A percentile compares a stretch with the other conserved stretches of the same genome.
phyloP scores from a whole-genome alignment of 2,113 vertebrate genomes.

The Machaerirhynchus nigripectus region DNA sequence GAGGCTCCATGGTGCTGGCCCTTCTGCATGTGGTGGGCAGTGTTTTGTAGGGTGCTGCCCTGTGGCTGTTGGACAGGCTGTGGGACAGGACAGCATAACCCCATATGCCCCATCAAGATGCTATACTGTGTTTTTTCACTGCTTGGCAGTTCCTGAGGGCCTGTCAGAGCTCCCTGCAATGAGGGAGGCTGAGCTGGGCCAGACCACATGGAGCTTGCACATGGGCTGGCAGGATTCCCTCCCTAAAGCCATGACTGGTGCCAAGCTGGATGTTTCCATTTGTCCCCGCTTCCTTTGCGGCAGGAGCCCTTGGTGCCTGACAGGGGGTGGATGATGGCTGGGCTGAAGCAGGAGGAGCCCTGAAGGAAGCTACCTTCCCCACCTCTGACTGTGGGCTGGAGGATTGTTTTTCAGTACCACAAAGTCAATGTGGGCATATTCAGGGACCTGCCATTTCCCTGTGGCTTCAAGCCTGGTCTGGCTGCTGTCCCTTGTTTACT shows the following conservation, averaged over 20 bases:
- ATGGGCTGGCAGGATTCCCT: constrained; percentile 27
- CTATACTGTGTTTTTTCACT: not conserved
- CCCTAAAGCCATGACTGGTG: not conserved
- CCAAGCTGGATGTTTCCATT: constrained; percentile 50
- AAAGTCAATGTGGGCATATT: not conserved
- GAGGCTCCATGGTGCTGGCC: rapidly evolving
- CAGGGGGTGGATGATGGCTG: not conserved
- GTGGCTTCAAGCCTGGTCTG: not conserved
- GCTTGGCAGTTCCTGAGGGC: not conserved
- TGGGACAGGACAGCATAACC: not conserved
- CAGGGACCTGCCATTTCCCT: not conserved
- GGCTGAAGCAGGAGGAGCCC: not conserved
- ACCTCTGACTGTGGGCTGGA: not conserved
- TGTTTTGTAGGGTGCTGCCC: not conserved
- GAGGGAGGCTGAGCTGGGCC: constrained; percentile 1
- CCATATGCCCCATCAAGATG: not conserved
- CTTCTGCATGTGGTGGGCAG: not conserved
- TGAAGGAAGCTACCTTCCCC: not conserved
- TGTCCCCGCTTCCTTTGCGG: not conserved
- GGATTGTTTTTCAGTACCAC: not conserved
- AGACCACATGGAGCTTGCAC: not conserved
- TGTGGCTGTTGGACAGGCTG: not conserved
- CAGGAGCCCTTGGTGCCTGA: not conserved
- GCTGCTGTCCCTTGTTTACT: not conserved
- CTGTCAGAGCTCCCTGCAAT: not conserved